phyloP scores from a whole-genome alignment of 2,113 vertebrate species.

The Alces alces region DNA sequence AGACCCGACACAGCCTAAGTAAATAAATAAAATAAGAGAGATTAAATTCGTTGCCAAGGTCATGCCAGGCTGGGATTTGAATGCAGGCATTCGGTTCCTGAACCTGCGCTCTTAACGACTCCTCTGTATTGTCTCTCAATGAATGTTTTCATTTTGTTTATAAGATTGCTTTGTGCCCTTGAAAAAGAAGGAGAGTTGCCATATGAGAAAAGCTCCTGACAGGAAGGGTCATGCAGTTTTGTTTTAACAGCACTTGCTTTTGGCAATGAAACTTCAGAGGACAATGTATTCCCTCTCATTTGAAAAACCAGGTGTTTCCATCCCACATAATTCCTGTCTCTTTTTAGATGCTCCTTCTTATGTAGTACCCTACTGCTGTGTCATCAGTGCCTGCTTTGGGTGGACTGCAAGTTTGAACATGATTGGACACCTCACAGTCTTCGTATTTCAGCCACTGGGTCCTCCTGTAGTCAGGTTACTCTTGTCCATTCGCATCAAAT shows the following conservation, averaged over 20 bases:
- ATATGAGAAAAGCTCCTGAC: neutral
- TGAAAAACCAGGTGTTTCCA: slow-evolving; percentile 51
- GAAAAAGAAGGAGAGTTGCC: neutral
- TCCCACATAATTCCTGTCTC: slow-evolving; percentile 54
- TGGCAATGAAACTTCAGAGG: slow-evolving; percentile 42
- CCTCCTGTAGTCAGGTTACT: neutral
- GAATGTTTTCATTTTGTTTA: slow-evolving; percentile 7
- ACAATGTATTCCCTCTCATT: slow-evolving; percentile 25
- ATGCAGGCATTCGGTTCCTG: neutral
- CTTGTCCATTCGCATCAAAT: neutral
- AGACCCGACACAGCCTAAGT: neutral
- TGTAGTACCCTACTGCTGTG: slow-evolving; percentile 47
- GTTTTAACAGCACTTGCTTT: slow-evolving; percentile 20
- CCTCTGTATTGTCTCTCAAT: neutral
- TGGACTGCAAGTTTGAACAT: slow-evolving; percentile 47
- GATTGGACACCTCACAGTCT: neutral
- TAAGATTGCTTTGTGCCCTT: neutral
- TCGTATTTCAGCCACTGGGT: neutral
- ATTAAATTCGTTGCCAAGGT: neutral
- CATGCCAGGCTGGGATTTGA: neutral
- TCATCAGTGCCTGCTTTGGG: slow-evolving; percentile 24
- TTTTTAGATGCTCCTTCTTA: slow-evolving; percentile 50
- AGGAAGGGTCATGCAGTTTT: slow-evolving; percentile 32
- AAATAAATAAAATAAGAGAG: neutral
- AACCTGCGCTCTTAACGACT: neutral